Percentiles rank a stretch among this genome's conserved stretches.
Evolutionary conservation across 2,113 vertebrate species (phyloP).

Genomic region (Passerina amoena): DNA sequence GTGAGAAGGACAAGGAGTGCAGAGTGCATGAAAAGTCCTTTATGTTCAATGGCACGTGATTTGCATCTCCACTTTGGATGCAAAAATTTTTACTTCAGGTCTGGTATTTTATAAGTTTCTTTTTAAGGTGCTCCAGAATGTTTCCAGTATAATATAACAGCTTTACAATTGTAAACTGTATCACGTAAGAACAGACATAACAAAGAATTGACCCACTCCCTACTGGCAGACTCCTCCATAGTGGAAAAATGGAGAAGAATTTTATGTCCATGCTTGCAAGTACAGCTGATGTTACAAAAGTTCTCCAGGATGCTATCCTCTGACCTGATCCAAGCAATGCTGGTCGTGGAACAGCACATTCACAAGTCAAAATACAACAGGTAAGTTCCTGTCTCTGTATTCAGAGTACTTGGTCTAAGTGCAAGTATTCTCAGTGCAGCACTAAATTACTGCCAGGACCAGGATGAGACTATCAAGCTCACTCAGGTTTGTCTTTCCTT

Average conservation of each 20-base stretch:
- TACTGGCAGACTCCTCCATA: neutral
- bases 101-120: neutral
- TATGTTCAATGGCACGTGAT: neutral
- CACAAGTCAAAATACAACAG: neutral
- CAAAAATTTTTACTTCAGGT: neutral
- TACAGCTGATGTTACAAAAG: neutral
- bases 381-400: neutral
- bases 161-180: neutral
- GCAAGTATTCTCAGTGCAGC: neutral
- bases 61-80: neutral
- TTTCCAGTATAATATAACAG: neutral
- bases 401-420: neutral
- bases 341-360: neutral
- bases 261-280: neutral
- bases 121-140: neutral
- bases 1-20: neutral
- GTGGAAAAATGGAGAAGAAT: neutral
- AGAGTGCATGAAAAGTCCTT: neutral
- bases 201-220: neutral
- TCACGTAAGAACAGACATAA: neutral
- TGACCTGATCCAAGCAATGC: neutral
- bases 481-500: neutral
- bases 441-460: neutral
- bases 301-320: neutral
- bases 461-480: neutral